phyloP scores from a whole-genome alignment of 2,113 vertebrate genomes.

The Mesitornis unicolor region DNA sequence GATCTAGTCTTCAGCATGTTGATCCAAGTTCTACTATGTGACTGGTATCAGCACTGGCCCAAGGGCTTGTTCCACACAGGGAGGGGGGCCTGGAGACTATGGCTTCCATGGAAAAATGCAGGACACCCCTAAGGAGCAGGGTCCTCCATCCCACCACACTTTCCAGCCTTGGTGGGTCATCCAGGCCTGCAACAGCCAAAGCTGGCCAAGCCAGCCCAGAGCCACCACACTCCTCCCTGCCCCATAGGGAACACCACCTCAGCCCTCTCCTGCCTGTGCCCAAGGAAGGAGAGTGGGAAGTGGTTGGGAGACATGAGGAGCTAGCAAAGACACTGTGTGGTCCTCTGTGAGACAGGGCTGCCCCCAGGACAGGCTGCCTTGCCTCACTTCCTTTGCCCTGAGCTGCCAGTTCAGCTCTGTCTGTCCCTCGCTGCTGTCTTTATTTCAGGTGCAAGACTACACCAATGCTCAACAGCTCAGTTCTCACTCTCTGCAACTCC shows the following conservation, averaged over 20 bases:
- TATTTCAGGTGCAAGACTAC: too few species aligned
- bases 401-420: not conserved
- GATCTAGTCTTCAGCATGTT: not conserved
- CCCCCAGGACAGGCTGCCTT: too few species aligned
- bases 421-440: not conserved
- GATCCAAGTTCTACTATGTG: too few species aligned
- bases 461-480: too few species aligned
- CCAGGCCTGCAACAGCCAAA: not conserved
- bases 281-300: too few species aligned
- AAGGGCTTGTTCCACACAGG: not conserved
- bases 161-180: accelerated
- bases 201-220: not conserved
- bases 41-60: not conserved
- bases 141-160: not conserved
- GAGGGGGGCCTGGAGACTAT: not conserved
- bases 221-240: not conserved
- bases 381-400: too few species aligned
- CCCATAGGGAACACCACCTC: not conserved
- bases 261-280: not conserved
- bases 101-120: not conserved
- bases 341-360: too few species aligned
- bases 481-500: too few species aligned
- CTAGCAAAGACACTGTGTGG: too few species aligned
- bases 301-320: too few species aligned
- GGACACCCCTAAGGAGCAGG: accelerated